These are phyloP conservation scores for Empis livida DNA, from an alignment of 2,888 invertebrate species.

Conservation along the genomic window DNA sequence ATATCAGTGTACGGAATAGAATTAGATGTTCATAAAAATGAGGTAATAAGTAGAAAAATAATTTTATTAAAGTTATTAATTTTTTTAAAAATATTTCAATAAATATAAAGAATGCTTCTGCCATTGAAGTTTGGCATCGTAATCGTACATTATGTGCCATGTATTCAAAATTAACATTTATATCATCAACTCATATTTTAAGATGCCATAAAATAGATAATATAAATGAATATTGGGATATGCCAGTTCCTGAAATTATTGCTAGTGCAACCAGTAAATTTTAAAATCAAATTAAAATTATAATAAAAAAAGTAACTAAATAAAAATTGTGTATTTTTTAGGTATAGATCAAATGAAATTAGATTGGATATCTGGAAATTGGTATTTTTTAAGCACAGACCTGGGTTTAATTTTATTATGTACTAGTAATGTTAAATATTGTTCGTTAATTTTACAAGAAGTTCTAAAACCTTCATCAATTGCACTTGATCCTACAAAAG, in stretches of 20 bases:
- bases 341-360: conserved; percentile 61
- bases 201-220: conserved; percentile 55
- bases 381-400: conserved; percentile 66
- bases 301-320: no score
- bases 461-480: conserved; percentile 57
- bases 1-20: conserved; percentile 43
- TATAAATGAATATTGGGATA: conserved; percentile 43
- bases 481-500: conserved; percentile 64
- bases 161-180: conserved; percentile 37
- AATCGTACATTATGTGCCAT: conserved; percentile 61
- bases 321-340: conserved; percentile 23
- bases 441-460: conserved; percentile 55
- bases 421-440: conserved; percentile 45
- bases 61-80: not conserved
- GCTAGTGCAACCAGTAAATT: conserved; percentile 48
- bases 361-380: conserved; percentile 78
- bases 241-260: conserved; percentile 48
- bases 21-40: conserved; percentile 19
- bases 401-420: conserved; percentile 62
- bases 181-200: conserved; percentile 37
- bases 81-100: not conserved
- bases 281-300: no score
- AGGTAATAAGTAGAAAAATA: not conserved
- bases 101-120: conserved; percentile 32
- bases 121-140: conserved; percentile 53